Base-by-base conservation (phyloP, 92 coral and sea anemone species). In the Porites divaricata region DNA sequence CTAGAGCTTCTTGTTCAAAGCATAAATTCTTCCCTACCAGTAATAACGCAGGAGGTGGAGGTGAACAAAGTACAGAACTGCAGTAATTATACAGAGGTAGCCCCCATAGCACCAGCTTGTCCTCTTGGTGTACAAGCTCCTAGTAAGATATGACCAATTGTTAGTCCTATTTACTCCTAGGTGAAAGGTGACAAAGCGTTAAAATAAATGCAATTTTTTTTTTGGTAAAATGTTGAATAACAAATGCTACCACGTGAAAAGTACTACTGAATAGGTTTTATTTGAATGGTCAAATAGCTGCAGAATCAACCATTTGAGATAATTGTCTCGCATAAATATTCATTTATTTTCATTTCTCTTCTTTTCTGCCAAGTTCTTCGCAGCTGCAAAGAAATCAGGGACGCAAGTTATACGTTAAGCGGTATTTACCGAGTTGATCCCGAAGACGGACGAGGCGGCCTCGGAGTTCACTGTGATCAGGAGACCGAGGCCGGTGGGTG, bases 401-500 rank as follows among this genome's bases (percentile, higher is more conserved):
- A 35, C 20, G 83, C 83, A 0, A 95, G 93, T 11, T 50, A 53
- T 19, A 88, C 65, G 21, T 45, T 82, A 4, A 85, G 78, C 49
- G 95, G 98, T 16, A 78, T 93, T 15, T 91, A 91, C 72, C 56
- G 85, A 1, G 77, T 93, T 48, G 88, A 88, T 77, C 97, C 97
- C 51, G 81, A 65, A 14, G 91, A 85, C 65, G 89, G 66, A 0
- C 68, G 80, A 3, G 87, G 80, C 1, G 83, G 74, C 17, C 86
- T 91, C 59, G 91, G 84, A 2, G 93, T 91, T 24, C 26, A 57
- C 9, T 87, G 90, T 48, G 91, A 88, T 80, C 89, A 88, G 15
- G 70, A 70, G 8, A 93, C 90, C 14, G 85, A 59, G 51, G 91
- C 93, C 8, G 97, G 97, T 80, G 97, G 97, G 21, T 93, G 97